Base-by-base conservation (phyloP, 2,113 vertebrate species). In the Rynchops niger region DNA sequence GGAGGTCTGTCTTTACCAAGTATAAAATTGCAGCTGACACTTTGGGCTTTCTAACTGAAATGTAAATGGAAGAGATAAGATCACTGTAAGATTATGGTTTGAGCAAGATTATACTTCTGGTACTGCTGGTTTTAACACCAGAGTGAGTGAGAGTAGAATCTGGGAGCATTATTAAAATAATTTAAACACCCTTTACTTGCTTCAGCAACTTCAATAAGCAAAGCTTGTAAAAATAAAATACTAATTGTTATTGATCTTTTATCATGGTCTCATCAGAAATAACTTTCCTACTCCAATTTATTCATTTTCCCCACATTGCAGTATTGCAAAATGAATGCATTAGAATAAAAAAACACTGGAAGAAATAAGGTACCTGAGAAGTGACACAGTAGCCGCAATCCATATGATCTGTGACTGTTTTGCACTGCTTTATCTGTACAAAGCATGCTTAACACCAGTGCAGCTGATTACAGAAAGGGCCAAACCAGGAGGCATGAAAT, bases 31-130 rank as follows among this genome's bases (percentile, higher is more conserved):
- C 86, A 84, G 20, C 61, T 59, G 72, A 59, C 25, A 38, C 17
- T 69, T 88, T 62, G 88, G 67, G 40, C 76, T 92, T 91, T 86
- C n/a, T 88, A 62, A 86, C n/a, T 71, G 80, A 83, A 88, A 88
- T 50, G 22, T 70, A 78, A 95, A 89, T 77, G 34, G 58, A 94
- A 87, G 65, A 67, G 23, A 9, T 53, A 45, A 91, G 34, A 73
- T 81, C 38, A 13, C 50, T 78, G 17, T 63, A 71, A 71, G 52
- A 23, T 82, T 84, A 47, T 47, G 19, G 13, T 74, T 86, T 84
- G 42, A 74, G 50, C 29, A 78, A 50, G n/a, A 58, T 56, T 73
- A 49, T 58, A 21, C 12, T 95, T 80, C 59, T 69, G 22, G 12
- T 65, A 69, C 49, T 49, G 20, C 26, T 62, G 26, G 12, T 7